phyloP scores from a whole-genome alignment of 2,113 vertebrate species.

The Sapajus apella region DNA sequence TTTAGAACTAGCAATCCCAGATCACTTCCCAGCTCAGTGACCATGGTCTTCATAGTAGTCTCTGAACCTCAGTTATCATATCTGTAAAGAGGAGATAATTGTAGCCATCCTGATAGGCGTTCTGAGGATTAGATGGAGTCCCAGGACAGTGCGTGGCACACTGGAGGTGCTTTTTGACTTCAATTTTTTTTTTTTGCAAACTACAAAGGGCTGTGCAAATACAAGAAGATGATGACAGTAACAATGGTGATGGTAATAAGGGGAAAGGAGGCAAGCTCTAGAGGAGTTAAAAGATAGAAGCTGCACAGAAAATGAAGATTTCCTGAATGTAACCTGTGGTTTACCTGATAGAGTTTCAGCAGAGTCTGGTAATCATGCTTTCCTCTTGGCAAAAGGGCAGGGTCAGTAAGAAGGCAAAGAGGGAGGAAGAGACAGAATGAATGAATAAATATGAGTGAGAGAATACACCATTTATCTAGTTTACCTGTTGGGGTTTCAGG shows the following conservation, averaged over 20 bases:
- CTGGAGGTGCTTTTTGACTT: neutral
- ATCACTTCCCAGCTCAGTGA: neutral
- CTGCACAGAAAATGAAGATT: neutral
- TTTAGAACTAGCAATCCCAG: neutral
- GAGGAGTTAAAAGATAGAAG: neutral
- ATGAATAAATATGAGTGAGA: neutral
- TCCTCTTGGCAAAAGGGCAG: neutral
- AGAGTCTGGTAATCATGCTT: neutral
- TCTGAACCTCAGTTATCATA: neutral
- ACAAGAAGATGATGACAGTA: neutral
- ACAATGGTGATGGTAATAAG: neutral
- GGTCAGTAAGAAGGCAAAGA: neutral
- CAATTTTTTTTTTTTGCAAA: neutral
- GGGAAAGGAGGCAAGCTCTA: neutral
- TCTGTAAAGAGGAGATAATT: neutral
- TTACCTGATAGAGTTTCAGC: neutral
- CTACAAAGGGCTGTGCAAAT: neutral
- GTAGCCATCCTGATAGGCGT: neutral
- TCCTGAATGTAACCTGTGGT: neutral
- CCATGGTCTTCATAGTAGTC: accelerated
- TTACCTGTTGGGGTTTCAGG: neutral
- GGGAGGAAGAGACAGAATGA: neutral
- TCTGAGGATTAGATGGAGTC: neutral
- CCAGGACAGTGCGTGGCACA: neutral
- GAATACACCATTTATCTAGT: neutral